These are phyloP conservation scores for Sebastes goodei DNA, from an alignment of 2,797 vertebrate genomes.

Conservation along the genomic window DNA sequence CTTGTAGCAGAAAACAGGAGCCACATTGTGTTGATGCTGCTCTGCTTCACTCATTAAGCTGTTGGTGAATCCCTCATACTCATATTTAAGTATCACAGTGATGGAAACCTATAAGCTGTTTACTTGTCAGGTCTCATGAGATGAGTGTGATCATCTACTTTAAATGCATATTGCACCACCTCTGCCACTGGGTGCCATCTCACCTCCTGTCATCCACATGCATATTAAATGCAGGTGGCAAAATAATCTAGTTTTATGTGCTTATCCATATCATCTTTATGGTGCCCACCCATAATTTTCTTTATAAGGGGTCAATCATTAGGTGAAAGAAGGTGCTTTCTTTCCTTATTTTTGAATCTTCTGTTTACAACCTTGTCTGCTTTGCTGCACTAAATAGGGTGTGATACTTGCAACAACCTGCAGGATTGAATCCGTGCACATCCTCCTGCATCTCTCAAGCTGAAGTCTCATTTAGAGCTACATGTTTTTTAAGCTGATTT, in stretches of 20 bases:
- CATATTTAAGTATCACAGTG: background rate
- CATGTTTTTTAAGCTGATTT: background rate
- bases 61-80: background rate
- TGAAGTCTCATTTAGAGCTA: background rate
- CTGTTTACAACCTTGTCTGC: background rate
- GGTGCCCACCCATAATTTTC: background rate
- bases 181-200: background rate
- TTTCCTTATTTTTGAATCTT: background rate
- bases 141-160: constrained; percentile 13
- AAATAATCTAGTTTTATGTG: background rate
- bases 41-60: background rate
- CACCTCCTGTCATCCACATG: background rate
- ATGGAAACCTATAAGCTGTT: background rate
- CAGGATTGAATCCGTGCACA: background rate
- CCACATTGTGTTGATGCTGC: background rate
- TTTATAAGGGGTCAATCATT: background rate
- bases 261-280: background rate
- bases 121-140: background rate
- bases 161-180: background rate
- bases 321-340: no score
- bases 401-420: background rate
- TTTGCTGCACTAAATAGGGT: background rate
- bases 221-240: background rate
- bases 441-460: background rate
- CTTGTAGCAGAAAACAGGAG: background rate